phyloP scores from a whole-genome alignment of 2,113 vertebrate species.

The Tachycineta bicolor region DNA sequence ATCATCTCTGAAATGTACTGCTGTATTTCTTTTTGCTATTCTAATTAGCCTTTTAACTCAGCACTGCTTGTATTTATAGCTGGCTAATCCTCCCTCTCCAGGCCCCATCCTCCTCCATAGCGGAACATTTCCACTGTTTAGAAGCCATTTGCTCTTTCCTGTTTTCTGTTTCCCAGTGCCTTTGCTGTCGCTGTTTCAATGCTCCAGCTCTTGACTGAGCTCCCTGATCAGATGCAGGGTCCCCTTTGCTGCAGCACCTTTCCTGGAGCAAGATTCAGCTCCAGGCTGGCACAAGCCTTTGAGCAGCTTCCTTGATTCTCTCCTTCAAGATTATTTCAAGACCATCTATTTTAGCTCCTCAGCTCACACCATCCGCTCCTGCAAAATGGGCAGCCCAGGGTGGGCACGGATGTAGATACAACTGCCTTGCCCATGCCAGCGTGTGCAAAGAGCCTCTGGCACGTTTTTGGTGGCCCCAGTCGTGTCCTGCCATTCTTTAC shows the following conservation, averaged over 20 bases:
- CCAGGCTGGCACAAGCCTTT: slow-evolving; percentile 30
- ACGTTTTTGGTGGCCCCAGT: rapidly evolving
- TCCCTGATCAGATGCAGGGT: slow-evolving; percentile 42
- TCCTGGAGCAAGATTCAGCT: neutral
- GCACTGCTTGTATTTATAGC: slow-evolving; percentile 66
- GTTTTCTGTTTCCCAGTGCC: slow-evolving; percentile 31
- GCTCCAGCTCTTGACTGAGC: slow-evolving; percentile 31
- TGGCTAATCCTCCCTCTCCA: slow-evolving; percentile 48
- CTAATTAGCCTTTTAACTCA: slow-evolving; percentile 68
- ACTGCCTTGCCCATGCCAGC: neutral
- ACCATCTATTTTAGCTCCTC: neutral
- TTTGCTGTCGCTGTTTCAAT: neutral
- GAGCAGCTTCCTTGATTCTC: slow-evolving; percentile 42
- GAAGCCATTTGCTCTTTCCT: slow-evolving; percentile 32
- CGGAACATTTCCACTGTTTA: slow-evolving; percentile 1
- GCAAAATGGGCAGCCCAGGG: neutral
- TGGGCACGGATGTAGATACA: rapidly evolving
- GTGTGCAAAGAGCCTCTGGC: neutral
- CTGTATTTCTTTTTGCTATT: slow-evolving; percentile 62
- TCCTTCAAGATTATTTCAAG: slow-evolving; percentile 1
- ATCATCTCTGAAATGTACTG: slow-evolving; percentile 53
- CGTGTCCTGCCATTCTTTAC: rapidly evolving
- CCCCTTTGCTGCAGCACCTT: slow-evolving; percentile 40
- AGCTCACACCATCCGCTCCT: neutral
- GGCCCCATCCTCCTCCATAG: slow-evolving; percentile 35